Percentiles rank a stretch among this genome's conserved stretches.
phyloP scores from a whole-genome alignment of 2,888 invertebrate species.

The Tenodera sinensis region DNA sequence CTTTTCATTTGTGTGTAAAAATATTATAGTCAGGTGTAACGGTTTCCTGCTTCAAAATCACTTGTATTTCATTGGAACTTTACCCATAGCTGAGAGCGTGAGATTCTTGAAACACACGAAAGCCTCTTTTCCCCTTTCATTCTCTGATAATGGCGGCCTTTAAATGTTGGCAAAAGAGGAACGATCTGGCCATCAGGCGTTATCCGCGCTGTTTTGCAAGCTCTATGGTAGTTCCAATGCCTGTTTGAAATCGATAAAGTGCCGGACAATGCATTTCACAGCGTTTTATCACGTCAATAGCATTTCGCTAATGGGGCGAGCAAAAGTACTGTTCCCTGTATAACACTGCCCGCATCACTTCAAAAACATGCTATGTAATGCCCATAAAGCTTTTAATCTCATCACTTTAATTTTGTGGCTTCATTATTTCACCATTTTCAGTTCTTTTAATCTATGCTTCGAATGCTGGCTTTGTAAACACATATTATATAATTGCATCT shows the following conservation, averaged over 20 bases:
- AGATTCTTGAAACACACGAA: background rate
- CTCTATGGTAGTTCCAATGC: background rate
- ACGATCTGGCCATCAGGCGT: background rate
- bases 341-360: background rate
- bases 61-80: no score
- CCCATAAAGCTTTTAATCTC: background rate
- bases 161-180: background rate
- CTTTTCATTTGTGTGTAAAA: no score
- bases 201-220: background rate
- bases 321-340: background rate
- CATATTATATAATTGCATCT: background rate
- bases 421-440: background rate
- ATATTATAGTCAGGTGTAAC: no score
- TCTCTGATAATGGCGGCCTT: no score
- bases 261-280: background rate
- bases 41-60: no score
- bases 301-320: background rate
- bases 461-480: background rate
- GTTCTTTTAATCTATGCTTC: background rate
- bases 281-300: background rate
- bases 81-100: no score
- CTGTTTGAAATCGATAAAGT: background rate
- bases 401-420: background rate
- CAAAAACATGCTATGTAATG: background rate
- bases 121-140: background rate